These are phyloP conservation scores for Toxotes chatareus DNA, from an alignment of 2,113 vertebrate genomes.

Conservation along the genomic window DNA sequence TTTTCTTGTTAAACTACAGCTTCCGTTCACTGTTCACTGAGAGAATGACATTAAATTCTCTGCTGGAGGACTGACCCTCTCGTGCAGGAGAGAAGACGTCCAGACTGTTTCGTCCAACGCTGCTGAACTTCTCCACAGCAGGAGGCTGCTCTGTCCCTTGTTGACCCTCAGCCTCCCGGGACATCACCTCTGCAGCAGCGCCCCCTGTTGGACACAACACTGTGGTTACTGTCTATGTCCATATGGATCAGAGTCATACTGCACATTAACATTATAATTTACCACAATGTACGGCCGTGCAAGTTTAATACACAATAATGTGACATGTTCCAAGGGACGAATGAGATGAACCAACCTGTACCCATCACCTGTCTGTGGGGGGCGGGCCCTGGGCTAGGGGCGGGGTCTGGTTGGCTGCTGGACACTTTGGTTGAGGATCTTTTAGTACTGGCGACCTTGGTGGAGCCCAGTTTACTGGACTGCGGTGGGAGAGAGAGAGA, in stretches of 20 bases:
- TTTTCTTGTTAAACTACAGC: too few relatives aligned
- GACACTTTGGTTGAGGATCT: constrained; percentile 79
- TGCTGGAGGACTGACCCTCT: constrained; percentile 85
- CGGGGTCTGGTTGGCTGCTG: constrained; percentile 73
- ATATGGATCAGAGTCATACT: too few relatives aligned
- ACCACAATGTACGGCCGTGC: too few relatives aligned
- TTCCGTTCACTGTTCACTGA: too few relatives aligned
- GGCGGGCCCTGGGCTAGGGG: constrained; percentile 81
- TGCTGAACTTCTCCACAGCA: constrained; percentile 79
- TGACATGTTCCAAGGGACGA: background rate
- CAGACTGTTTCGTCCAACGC: constrained; percentile 88
- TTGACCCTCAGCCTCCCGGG: constrained; percentile 87
- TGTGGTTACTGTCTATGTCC: background rate
- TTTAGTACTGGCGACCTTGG: constrained; percentile 83
- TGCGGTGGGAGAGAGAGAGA: constrained; percentile 55
- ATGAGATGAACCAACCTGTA: constrained; percentile 45
- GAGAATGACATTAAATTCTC: too few relatives aligned
- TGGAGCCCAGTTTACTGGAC: constrained; percentile 85
- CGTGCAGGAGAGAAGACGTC: constrained; percentile 93
- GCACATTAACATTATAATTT: background rate
- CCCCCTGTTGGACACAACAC: constrained; percentile 80
- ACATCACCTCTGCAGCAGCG: constrained; percentile 82
- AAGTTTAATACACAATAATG: background rate
- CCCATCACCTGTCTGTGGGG: constrained; percentile 44
- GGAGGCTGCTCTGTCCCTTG: constrained; percentile 74